Evolutionary conservation across 2,797 vertebrate species (phyloP).

Genomic region (Carcharodon carcharias): DNA sequence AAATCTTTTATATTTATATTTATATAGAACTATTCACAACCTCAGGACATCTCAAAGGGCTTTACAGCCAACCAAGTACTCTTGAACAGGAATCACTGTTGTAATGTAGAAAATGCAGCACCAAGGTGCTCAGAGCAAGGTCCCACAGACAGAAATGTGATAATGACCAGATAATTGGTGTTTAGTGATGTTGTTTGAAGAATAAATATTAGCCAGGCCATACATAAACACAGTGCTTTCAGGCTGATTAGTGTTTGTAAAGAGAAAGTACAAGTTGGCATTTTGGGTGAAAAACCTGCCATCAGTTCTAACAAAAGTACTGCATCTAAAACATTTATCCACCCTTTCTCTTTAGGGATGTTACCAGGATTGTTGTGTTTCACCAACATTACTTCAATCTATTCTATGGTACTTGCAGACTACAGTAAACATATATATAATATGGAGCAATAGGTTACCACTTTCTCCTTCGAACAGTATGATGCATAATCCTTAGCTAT

Average conservation of each 20-base stretch:
- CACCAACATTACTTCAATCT: neutral
- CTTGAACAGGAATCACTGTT: neutral
- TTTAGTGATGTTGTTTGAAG: neutral
- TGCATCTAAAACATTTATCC: neutral
- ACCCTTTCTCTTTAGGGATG: neutral
- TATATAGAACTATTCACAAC: neutral
- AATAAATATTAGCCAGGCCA: neutral
- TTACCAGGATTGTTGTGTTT: neutral
- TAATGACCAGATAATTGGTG: neutral
- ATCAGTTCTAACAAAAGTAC: neutral
- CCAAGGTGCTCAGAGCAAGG: neutral
- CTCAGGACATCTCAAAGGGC: neutral
- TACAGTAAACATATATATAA: slow-evolving; percentile 22
- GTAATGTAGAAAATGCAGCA: neutral
- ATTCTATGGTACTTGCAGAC: neutral
- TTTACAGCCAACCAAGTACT: neutral
- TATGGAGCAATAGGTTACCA: slow-evolving; percentile 52
- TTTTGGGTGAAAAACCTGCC: neutral
- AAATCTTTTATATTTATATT: neutral
- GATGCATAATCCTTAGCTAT: slow-evolving; percentile 89
- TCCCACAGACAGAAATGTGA: neutral
- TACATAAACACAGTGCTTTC: neutral
- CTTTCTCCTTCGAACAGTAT: slow-evolving; percentile 93
- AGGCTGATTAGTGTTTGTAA: neutral
- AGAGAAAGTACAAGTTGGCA: neutral